phyloP scores from a whole-genome alignment of 2,888 invertebrate species.

The Cryptus armator region DNA sequence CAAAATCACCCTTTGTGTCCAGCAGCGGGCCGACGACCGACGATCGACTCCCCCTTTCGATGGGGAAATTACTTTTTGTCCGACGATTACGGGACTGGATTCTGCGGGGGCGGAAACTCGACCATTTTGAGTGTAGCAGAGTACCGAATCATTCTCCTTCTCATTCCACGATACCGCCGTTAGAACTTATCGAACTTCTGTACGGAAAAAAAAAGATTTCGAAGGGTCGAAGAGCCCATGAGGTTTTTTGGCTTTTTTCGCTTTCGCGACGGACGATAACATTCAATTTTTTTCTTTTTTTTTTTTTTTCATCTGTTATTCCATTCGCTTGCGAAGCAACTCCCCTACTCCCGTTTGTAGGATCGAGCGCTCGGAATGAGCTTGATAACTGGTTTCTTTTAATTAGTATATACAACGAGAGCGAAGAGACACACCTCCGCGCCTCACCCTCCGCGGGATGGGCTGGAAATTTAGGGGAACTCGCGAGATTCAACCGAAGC shows the following conservation, averaged over 20 bases:
- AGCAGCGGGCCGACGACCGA: slow-evolving; percentile 67
- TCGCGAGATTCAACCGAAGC: slow-evolving; percentile 15
- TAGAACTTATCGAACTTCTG: slow-evolving; percentile 50
- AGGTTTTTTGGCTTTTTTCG: slow-evolving; percentile 18
- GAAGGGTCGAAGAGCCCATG: neutral
- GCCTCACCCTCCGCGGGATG: neutral
- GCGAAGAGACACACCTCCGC: neutral
- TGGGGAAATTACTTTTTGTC: slow-evolving; percentile 85
- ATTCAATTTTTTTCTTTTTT: slow-evolving; percentile 18
- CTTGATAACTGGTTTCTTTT: slow-evolving; percentile 33
- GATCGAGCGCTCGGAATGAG: neutral
- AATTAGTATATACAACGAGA: neutral
- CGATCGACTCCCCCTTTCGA: slow-evolving; percentile 72
- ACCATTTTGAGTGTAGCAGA: slow-evolving; percentile 75
- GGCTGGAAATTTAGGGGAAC: slow-evolving; percentile 5
- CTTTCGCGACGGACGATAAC: neutral
- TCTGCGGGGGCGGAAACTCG: slow-evolving; percentile 80
- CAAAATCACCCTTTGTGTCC: slow-evolving; percentile 84
- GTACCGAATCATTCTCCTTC: slow-evolving; percentile 56
- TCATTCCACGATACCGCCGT: slow-evolving; percentile 1
- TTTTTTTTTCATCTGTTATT: neutral
- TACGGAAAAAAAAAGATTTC: neutral
- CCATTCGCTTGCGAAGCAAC: neutral
- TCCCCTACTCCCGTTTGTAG: neutral
- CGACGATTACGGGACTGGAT: slow-evolving; percentile 83